Percentiles rank a stretch among this genome's conserved stretches.
phyloP scores from a whole-genome alignment of 1,140 invertebrate species.

The Lepidostoma basale region DNA sequence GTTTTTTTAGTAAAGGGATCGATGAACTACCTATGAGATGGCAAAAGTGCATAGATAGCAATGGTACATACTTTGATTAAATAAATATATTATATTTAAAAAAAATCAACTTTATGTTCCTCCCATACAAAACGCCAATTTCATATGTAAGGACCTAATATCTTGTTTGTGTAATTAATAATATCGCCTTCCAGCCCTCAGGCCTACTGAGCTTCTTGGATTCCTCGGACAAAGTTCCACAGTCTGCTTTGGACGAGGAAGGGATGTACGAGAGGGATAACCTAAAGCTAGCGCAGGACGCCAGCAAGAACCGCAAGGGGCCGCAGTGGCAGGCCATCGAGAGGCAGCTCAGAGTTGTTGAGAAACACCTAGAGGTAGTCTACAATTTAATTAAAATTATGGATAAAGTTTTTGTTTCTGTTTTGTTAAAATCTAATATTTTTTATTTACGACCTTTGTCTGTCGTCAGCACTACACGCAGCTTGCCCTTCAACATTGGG shows the following conservation, averaged over 20 bases:
- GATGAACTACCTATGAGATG: too few relatives aligned
- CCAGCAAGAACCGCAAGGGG: conserved; percentile 67
- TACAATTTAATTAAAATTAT: too few relatives aligned
- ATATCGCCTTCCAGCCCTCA: conserved; percentile 66
- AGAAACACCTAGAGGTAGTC: conserved; percentile 77
- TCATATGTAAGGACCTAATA: too few relatives aligned
- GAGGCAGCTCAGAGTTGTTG: conserved; percentile 76
- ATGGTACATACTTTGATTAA: too few relatives aligned
- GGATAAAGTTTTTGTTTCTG: too few relatives aligned
- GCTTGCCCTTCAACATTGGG: conserved; percentile 89
- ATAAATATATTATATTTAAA: too few relatives aligned
- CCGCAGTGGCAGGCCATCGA: conserved; percentile 74
- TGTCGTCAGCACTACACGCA: conserved; percentile 63
- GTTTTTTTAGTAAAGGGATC: too few relatives aligned
- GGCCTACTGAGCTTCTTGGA: conserved; percentile 92
- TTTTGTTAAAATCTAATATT: too few relatives aligned
- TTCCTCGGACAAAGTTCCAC: conserved; percentile 84
- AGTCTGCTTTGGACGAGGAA: conserved; percentile 69
- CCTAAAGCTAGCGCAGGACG: conserved; percentile 90
- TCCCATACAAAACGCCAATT: too few relatives aligned
- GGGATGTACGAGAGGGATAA: conserved; percentile 89
- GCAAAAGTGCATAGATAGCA: too few relatives aligned
- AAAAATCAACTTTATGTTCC: too few relatives aligned
- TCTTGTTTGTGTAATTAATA: neutral
- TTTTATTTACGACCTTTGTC: too few relatives aligned